Evolutionary conservation across 2,888 invertebrate genomes (phyloP), one percentile per base, ranked within the genome.

Genomic region (Ormyrus thymus): DNA sequence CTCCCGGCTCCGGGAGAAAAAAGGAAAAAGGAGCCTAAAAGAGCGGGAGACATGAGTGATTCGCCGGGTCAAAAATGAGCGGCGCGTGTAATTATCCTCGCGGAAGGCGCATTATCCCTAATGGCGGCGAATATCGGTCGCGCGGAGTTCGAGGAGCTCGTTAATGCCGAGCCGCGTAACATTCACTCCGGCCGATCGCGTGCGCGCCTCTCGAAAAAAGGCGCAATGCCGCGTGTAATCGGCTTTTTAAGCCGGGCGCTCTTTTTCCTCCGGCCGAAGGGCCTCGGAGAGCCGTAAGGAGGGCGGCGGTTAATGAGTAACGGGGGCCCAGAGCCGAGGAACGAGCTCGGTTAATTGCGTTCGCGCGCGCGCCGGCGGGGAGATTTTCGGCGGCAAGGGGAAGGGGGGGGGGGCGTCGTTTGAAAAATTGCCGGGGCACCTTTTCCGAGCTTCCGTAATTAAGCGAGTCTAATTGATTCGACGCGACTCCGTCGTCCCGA

Each of bases 51-150:
- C 29, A 29, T 29, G 29, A 29, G 29, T 29, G 29, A 29, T 29
- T 29, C 29, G 29, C 29, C 29, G 4, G 29, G 29, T 29, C 29
- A 29, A 29, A 29, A 29, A 29, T 29, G 29, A 29, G 29, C 29
- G 29, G 29, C 29, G 4, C 29, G 29, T 29, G 29, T 29, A 29
- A 29, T 29, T 29, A 29, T 29, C 29, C 29, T 29, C 29, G 29
- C 29, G 29, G 29, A 29, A 29, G 29, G 29, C 29, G 29, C 29
- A 29, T 29, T 29, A 29, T 29, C 29, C 48, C 65, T 68, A 75
- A 75, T 75, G 75, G 61, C 59, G 11, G 50, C 13, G 70, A 53
- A 75, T 75, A 69, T 75, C 75, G 68, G 61, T 62, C 75, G 68
- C 62, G 56, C 1, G 7, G 51, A 43, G 64, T 55, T 55, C 64